These are phyloP conservation scores for Leptopilina drosophilae DNA, from an alignment of 2,888 invertebrate genomes.

Conservation along the genomic window DNA sequence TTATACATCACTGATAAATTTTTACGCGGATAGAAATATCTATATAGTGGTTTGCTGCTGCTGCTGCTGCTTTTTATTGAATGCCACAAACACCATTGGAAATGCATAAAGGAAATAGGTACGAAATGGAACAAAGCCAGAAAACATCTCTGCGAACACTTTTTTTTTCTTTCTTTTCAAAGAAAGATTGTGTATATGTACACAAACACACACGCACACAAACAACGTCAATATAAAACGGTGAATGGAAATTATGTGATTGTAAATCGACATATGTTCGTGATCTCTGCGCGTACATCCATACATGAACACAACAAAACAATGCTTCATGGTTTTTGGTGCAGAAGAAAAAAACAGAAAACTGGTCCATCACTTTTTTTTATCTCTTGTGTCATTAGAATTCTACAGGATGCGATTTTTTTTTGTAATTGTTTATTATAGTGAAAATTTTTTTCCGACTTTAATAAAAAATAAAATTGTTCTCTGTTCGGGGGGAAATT, in stretches of 20 bases:
- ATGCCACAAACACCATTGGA: constrained; percentile 9
- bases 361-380: too few relatives aligned
- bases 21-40: constrained; percentile 9
- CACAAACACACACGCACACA: not conserved
- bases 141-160: constrained; percentile 34
- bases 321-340: not conserved
- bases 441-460: too few relatives aligned
- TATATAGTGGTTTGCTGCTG: not conserved
- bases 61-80: constrained; percentile 13
- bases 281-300: not conserved
- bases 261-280: constrained; percentile 14
- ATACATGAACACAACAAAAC: not conserved
- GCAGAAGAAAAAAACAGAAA: too few relatives aligned
- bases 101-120: constrained; percentile 20
- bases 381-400: too few relatives aligned
- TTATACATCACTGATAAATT: constrained; percentile 16
- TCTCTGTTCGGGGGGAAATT: too few relatives aligned
- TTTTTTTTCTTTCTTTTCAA: not conserved
- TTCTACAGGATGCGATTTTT: too few relatives aligned
- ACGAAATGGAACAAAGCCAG: constrained; percentile 24
- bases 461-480: too few relatives aligned
- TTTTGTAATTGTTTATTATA: too few relatives aligned
- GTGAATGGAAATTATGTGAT: constrained; percentile 16
- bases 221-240: not conserved
- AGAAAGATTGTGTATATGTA: not conserved